These are phyloP conservation scores for Mythimna vitellina DNA, from an alignment of 2,888 invertebrate genomes.

Conservation along the genomic window DNA sequence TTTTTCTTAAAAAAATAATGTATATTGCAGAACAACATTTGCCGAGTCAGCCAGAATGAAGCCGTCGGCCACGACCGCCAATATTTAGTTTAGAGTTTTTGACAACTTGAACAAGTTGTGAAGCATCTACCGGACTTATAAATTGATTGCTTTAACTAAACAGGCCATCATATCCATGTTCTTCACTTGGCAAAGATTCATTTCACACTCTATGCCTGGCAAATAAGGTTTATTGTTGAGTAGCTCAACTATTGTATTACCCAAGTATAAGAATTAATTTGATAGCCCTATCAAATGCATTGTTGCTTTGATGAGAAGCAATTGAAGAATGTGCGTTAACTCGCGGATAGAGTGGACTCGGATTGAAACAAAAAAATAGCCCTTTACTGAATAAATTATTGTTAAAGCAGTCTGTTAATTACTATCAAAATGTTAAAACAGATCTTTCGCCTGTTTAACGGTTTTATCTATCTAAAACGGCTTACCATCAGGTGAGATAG, in stretches of 20 bases:
- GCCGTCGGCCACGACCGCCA: not conserved
- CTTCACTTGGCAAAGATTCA: not conserved
- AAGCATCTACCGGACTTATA: not conserved
- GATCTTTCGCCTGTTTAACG: too few relatives aligned
- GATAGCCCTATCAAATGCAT: slow-evolving; percentile 55
- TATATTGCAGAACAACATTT: too few relatives aligned
- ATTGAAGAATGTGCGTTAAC: slow-evolving; percentile 67
- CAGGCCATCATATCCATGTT: not conserved
- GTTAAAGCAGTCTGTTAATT: too few relatives aligned
- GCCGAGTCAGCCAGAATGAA: too few relatives aligned
- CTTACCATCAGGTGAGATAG: too few relatives aligned
- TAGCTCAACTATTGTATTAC: not conserved
- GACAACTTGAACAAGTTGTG: not conserved
- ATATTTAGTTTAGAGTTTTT: not conserved
- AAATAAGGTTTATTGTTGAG: not conserved
- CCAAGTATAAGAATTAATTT: not conserved
- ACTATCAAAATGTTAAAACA: too few relatives aligned
- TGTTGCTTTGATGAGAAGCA: slow-evolving; percentile 72
- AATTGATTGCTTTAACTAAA: not conserved
- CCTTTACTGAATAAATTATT: not conserved
- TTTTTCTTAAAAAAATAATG: too few relatives aligned
- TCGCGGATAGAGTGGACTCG: slow-evolving; percentile 26
- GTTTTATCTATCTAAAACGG: too few relatives aligned
- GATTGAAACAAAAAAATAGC: not conserved
- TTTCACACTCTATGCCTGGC: too few relatives aligned